Percentiles rank a stretch among this genome's conserved stretches.
Evolutionary conservation across 2,113 vertebrate genomes (phyloP).

Genomic region (Oxyruncus cristatus): DNA sequence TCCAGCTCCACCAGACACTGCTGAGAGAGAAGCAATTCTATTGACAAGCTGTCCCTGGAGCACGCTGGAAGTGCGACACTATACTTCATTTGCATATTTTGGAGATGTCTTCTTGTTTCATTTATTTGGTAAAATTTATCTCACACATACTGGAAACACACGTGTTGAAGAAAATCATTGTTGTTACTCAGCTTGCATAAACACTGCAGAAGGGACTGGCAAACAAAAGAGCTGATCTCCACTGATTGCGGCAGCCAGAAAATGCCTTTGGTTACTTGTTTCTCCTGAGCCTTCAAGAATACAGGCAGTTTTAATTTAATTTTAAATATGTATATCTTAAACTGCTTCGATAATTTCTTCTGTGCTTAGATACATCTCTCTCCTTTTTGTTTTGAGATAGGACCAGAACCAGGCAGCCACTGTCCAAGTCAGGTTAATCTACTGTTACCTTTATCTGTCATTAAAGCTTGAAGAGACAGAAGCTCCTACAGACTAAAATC

Average conservation of each 20-base stretch:
- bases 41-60: conserved; percentile 31
- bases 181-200: background rate
- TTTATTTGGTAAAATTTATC: background rate
- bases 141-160: background rate
- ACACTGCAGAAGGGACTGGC: background rate
- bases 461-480: background rate
- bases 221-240: background rate
- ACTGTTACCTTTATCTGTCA: background rate
- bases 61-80: background rate
- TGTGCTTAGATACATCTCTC: background rate
- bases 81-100: background rate
- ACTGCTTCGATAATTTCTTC: background rate
- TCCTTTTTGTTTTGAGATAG: background rate
- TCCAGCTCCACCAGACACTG: background rate
- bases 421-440: background rate
- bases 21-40: background rate
- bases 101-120: background rate
- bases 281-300: background rate
- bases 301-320: background rate
- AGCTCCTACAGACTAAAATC: background rate
- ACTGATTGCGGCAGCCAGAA: background rate
- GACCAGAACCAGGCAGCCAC: background rate
- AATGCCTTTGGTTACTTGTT: background rate
- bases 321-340: background rate
- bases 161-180: background rate